Base-by-base conservation (phyloP, 1,140 invertebrate genomes). In the Diorhabda elongata region DNA sequence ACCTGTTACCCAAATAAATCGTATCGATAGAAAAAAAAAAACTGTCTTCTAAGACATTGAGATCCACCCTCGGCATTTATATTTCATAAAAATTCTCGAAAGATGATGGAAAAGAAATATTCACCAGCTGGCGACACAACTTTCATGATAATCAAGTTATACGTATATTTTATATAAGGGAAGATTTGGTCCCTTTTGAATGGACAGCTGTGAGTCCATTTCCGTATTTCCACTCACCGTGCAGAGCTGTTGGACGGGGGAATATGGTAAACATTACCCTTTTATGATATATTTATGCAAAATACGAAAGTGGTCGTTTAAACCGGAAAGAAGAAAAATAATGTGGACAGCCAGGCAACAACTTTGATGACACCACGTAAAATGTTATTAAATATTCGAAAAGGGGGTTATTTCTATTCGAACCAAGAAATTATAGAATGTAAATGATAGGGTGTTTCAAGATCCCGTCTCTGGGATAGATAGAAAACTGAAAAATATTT, bases 281-380 rank as follows among this genome's bases (percentile, higher is more conserved):
- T 65, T 47, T 65, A 65, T 42, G 61, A 58, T 43, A 69, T 69
- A 69, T 69, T 69, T 64, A 69, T 69, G 67, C 58, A 65, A 64
- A 64, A 58, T 42, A 26, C 64, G 45, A 42, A 64, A 43, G 58
- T 42, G 43, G 42, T 64, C 59, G 43, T 68, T 11, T 65, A 58
- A 64, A 47, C 62, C 26, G 64, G 64, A 65, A 65, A 52, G 42
- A 65, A 42, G 64, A 57, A 44, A 41, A 65, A 45, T 41, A 65
- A 44, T 57, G 41, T 65, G 64, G 64, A 65, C 64, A 58, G 41
- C 44, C 64, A n/a, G n/a, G 52, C 52, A 58, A 56, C n/a, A 45
- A 26, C 26, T 26, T 65, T 42, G 42, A 65, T 44, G 64, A 57
- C 64, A 57, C 52, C 58, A 57, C 26, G 26, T 26, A 1, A 26